Evolutionary conservation across 2,888 invertebrate genomes (phyloP).

Genomic region (Lepidonotus clava): DNA sequence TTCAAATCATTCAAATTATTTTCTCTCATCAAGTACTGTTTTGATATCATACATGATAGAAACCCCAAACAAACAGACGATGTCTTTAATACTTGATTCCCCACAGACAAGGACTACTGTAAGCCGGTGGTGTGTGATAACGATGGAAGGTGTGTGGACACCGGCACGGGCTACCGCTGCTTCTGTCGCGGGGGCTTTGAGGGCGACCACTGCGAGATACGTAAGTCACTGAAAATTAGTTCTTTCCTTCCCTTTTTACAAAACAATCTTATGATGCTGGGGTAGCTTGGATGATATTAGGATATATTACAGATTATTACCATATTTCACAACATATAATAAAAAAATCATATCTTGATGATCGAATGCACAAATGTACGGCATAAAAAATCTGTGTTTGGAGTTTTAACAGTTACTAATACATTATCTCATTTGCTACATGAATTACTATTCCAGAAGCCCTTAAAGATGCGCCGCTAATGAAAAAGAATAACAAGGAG

Average conservation of each 20-base stretch:
- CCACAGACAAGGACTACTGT: neutral
- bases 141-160: neutral
- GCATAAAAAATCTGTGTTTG: no score
- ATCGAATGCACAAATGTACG: no score
- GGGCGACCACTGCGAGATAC: neutral
- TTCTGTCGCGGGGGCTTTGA: neutral
- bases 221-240: neutral
- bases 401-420: no score
- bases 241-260: neutral
- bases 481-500: no score
- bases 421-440: no score
- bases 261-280: neutral
- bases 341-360: no score
- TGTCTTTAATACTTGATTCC: neutral
- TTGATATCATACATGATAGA: neutral
- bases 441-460: no score
- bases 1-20: neutral
- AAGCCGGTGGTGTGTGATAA: neutral
- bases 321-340: no score
- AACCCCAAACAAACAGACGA: neutral
- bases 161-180: neutral
- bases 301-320: no score
- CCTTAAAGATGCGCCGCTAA: no score
- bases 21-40: neutral
- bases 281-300: no score